Evolutionary conservation across 2,888 invertebrate species (phyloP).

Genomic region (Dynastes grantii): DNA sequence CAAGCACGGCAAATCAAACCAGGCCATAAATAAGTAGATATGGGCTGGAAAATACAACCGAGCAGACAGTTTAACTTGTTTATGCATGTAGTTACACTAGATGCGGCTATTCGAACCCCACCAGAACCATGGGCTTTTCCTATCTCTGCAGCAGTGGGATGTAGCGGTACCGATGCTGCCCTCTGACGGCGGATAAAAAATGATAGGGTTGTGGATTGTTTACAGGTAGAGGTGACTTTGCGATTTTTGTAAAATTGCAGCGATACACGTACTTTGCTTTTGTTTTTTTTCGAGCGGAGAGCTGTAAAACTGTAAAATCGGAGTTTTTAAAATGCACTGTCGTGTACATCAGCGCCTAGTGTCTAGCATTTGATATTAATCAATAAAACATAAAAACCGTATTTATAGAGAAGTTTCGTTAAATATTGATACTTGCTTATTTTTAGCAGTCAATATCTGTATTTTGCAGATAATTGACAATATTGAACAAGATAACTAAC

Average conservation of each 20-base stretch:
- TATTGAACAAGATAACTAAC: no score
- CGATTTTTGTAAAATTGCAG: conserved; percentile 28
- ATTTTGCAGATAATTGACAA: no score
- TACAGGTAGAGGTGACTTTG: conserved; percentile 39
- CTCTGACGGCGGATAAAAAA: conserved; percentile 28
- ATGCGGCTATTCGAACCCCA: conserved; percentile 51
- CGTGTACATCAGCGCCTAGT: no score
- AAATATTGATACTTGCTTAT: no score
- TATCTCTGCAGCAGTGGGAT: background rate
- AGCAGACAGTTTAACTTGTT: conserved; percentile 65
- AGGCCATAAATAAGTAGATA: conserved; percentile 65
- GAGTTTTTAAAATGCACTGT: background rate
- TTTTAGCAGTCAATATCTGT: no score
- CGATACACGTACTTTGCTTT: background rate
- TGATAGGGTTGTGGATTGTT: conserved; percentile 20
- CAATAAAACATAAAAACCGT: no score
- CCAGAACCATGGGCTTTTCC: background rate
- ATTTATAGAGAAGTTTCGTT: no score
- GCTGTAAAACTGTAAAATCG: conserved; percentile 3
- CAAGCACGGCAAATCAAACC: conserved; percentile 61
- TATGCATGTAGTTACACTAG: conserved; percentile 63
- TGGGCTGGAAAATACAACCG: conserved; percentile 65
- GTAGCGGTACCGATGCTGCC: conserved; percentile 4
- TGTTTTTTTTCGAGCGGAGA: background rate
- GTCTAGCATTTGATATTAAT: no score